phyloP scores from a whole-genome alignment of 2,113 vertebrate genomes.

The Daubentonia madagascariensis region DNA sequence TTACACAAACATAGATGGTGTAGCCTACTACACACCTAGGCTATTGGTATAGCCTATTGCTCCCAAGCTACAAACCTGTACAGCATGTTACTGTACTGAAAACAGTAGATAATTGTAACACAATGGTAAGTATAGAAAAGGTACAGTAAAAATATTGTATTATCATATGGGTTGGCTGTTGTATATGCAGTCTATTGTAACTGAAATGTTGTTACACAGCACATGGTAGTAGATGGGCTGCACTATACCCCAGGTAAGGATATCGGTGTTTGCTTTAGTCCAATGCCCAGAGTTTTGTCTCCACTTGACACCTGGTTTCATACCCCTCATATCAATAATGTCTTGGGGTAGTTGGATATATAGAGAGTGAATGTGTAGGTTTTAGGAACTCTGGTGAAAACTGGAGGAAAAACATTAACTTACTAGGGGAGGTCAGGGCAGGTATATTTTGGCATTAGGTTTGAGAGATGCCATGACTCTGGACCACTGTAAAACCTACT shows the following conservation, averaged over 20 bases:
- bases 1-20: background rate
- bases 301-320: background rate
- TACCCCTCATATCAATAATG: background rate
- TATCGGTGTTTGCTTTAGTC: background rate
- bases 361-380: background rate
- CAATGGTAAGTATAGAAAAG: background rate
- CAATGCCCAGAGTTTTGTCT: background rate
- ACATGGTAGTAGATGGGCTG: too few relatives aligned
- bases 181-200: background rate
- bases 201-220: background rate
- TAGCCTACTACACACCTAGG: background rate
- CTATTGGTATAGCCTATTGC: background rate
- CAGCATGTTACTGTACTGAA: background rate
- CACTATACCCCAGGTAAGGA: background rate
- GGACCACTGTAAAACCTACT: background rate
- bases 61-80: background rate
- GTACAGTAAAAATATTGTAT: background rate
- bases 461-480: background rate
- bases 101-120: background rate
- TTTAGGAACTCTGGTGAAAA: background rate
- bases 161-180: too few relatives aligned
- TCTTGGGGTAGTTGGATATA: background rate
- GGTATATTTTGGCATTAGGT: background rate
- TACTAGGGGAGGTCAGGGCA: background rate
- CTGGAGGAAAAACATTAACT: background rate